Evolutionary conservation across 2,113 vertebrate genomes (phyloP), one percentile per base, ranked within the genome.

Genomic region (Chiloscyllium plagiosum): DNA sequence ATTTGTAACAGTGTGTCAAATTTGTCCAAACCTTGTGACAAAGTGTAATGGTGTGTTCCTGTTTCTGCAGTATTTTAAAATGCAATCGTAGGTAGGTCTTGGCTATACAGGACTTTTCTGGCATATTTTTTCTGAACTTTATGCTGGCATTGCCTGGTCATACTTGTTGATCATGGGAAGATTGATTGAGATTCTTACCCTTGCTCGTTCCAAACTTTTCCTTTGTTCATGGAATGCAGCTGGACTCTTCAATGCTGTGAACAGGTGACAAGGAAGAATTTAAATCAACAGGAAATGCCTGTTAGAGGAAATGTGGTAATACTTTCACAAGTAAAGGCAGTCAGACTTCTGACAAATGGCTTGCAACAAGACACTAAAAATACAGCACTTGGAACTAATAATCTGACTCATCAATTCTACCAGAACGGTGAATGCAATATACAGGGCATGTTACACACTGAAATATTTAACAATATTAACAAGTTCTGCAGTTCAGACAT

Each of bases 181-280:
- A 47, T 17, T 20, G 13, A 65, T 29, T 29, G 15, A 87, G n/a
- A 6, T 42, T 52, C 98, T 98, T 98, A 99, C 99, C 98, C 98
- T 98, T 96, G 99, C 98, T 98, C 99, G 97, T 97, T 99, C 98
- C 97, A 99, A 98, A 97, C 98, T 99, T 97, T 98, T 98, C 95
- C 99, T 99, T 97, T 99, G 98, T 96, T 99, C 98, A 95, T 99
- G 99, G 98, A 99, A 99, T 97, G 98, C 98, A 96, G 98, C 98
- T 96, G 99, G 99, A 96, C 98, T 98, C 98, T 99, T 99, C 97
- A 99, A 98, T 96, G 99, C 99, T 99, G 98, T 96, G 95, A 96
- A 96, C 96, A 96, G 85, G 29, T 56, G 96, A 87, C 61, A 97
- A 96, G 97, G 94, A 24, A 96, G 97, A 96, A 94, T 50, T 97